Evolutionary conservation across 2,888 invertebrate species (phyloP).

Genomic region (Endotricha flammealis): DNA sequence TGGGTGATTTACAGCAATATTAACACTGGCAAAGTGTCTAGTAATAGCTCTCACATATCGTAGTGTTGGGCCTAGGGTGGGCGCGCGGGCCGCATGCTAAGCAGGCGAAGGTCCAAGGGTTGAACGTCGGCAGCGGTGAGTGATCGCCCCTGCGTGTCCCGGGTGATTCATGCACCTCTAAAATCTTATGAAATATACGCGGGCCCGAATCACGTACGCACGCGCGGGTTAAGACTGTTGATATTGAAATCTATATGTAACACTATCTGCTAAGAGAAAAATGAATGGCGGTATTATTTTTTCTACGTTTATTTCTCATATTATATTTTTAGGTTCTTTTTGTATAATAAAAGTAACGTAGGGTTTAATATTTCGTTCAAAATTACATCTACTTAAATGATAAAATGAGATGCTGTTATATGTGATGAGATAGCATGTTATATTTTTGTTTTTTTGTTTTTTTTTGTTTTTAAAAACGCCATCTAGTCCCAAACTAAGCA

Average conservation of each 20-base stretch:
- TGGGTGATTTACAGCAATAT: conserved; percentile 73
- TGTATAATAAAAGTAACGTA: too few relatives aligned
- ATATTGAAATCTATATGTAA: conserved; percentile 77
- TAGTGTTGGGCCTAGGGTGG: conserved; percentile 71
- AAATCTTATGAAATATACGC: conserved; percentile 79
- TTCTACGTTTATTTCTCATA: background rate
- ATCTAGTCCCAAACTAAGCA: too few relatives aligned
- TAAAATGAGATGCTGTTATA: too few relatives aligned
- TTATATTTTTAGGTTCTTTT: background rate
- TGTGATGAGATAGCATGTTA: too few relatives aligned
- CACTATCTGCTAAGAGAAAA: conserved; percentile 44
- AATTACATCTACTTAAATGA: too few relatives aligned
- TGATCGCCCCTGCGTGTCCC: conserved; percentile 73
- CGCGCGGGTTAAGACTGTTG: conserved; percentile 74
- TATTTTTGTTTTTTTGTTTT: too few relatives aligned
- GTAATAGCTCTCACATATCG: conserved; percentile 79
- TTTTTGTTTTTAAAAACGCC: too few relatives aligned
- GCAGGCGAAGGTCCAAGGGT: conserved; percentile 65
- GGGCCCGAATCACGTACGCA: conserved; percentile 68
- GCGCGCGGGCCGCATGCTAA: conserved; percentile 68
- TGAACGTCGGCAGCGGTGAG: conserved; percentile 61
- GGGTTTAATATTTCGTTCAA: too few relatives aligned
- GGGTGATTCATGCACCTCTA: conserved; percentile 78
- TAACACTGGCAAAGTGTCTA: conserved; percentile 77
- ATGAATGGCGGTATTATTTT: conserved; percentile 12